phyloP scores from a whole-genome alignment of 1,140 invertebrate genomes.

The Oncopodura yosiiana region DNA sequence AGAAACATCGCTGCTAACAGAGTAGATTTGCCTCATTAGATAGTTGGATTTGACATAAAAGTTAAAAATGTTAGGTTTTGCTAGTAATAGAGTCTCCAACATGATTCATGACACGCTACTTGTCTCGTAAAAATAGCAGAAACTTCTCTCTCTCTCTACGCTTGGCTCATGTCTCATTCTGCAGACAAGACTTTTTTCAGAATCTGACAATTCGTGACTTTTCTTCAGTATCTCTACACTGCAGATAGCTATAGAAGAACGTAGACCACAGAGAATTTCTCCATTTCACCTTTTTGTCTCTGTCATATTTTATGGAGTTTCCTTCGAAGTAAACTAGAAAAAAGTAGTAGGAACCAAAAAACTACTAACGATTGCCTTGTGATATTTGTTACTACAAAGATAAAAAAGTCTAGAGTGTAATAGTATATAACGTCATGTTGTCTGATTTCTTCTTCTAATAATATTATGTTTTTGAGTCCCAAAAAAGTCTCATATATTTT shows the following conservation, averaged over 20 bases:
- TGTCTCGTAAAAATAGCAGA: slow-evolving; percentile 4
- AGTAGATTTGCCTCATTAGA: slow-evolving; percentile 10
- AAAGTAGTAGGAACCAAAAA: too few relatives aligned
- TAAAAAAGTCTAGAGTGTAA: too few relatives aligned
- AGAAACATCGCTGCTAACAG: not conserved
- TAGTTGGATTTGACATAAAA: not conserved
- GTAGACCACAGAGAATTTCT: not conserved
- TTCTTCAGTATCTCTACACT: not conserved
- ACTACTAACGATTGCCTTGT: too few relatives aligned
- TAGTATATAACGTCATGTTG: too few relatives aligned
- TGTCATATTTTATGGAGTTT: not conserved
- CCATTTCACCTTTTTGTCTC: slow-evolving; percentile 4
- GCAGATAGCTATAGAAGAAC: not conserved
- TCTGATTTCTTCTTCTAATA: too few relatives aligned
- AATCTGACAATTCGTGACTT: not conserved
- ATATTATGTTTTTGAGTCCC: too few relatives aligned
- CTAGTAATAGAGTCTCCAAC: slow-evolving; percentile 8
- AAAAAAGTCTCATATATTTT: not conserved
- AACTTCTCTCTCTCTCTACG: too few relatives aligned
- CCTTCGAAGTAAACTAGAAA: too few relatives aligned
- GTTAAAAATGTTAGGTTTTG: not conserved
- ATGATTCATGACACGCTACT: slow-evolving; percentile 19
- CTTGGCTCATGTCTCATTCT: not conserved
- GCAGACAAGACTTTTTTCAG: not conserved
- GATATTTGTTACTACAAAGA: too few relatives aligned